phyloP scores from a whole-genome alignment of 53 echinoderm and acorn worm species.

The Henricia sp. region DNA sequence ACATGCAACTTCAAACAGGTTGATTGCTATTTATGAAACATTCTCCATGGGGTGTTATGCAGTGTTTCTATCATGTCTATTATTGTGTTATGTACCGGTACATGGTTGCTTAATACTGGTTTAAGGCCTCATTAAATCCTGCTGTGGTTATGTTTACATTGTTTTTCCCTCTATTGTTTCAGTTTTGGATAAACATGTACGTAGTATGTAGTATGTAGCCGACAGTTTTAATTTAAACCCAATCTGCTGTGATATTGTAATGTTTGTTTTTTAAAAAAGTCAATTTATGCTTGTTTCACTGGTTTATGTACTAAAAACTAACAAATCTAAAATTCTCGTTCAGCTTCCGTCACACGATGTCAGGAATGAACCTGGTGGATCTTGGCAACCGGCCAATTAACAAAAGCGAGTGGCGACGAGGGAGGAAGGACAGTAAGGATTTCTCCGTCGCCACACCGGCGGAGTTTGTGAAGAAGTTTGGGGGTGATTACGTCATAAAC shows the following conservation, averaged over 20 bases:
- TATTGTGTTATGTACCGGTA: too few relatives aligned
- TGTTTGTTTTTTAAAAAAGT: not conserved
- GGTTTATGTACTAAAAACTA: not conserved
- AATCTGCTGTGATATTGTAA: not conserved
- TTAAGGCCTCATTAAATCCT: too few relatives aligned
- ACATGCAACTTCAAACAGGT: too few relatives aligned
- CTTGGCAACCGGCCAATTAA: conserved; percentile 70
- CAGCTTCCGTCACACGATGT: conserved; percentile 93
- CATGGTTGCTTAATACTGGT: too few relatives aligned
- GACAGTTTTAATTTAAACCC: too few relatives aligned
- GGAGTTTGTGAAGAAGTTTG: conserved; percentile 94
- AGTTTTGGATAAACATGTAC: too few relatives aligned
- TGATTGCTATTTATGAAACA: too few relatives aligned
- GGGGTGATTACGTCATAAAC: conserved; percentile 90
- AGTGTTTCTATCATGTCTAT: too few relatives aligned
- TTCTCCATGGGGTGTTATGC: too few relatives aligned
- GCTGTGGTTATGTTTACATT: too few relatives aligned
- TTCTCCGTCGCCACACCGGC: conserved; percentile 82
- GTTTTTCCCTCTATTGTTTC: too few relatives aligned
- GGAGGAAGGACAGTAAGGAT: conserved; percentile 72
- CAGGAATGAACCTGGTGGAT: conserved; percentile 89
- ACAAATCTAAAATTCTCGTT: not conserved
- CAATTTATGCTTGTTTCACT: not conserved
- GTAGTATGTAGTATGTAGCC: too few relatives aligned
- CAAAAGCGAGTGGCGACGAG: conserved; percentile 75